Base-by-base conservation (phyloP, 2,888 invertebrate genomes). In the Tiphia femorata region DNA sequence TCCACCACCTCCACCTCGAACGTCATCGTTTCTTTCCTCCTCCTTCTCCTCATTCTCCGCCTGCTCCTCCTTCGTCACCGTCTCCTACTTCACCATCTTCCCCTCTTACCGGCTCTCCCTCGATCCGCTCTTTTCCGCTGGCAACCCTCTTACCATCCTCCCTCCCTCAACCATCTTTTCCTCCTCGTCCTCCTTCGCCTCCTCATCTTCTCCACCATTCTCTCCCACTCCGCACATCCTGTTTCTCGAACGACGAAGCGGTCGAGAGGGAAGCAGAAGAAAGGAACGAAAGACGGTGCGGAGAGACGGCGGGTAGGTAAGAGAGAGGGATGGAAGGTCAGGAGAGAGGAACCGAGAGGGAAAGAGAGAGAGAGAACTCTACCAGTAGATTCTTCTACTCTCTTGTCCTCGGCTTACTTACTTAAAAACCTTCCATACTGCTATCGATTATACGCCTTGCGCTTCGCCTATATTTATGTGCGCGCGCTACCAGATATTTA, bases 191-290 rank as follows among this genome's bases (percentile, higher is more conserved):
- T 69, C 62, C 63, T 50, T 55, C 64, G 49, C 63, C 58, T 30
- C 60, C 60, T 59, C 59, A 63, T 58, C 54, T 64, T 54, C 38
- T 14, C 53, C 53, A 46, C 56, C 49, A 55, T 66, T 51, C 62
- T 69, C 62, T 64, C 52, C 56, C 65, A 47, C 62, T 58, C 51
- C 66, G 71, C 67, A 64, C 71, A 72, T 78, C 74, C 72, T 71
- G 72, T 67, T 72, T 66, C 61, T 61, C 62, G 56, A 58, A 54
- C 62, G 49, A 61, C 61, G 46, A 58, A 53, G 53, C 62, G 53
- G 30, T 12, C 25, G 25, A 30, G 10, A 30, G 30, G 16, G 43
- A 43, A 25, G 19, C 5, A 20, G 23, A 46, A 53, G 58, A 44
- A 23, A 41, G 25, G 20, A 20, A 35, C 35, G 27, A 54, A 47